Evolutionary conservation across 2,888 invertebrate genomes (phyloP).

Genomic region (Hirudinaria manillensis): DNA sequence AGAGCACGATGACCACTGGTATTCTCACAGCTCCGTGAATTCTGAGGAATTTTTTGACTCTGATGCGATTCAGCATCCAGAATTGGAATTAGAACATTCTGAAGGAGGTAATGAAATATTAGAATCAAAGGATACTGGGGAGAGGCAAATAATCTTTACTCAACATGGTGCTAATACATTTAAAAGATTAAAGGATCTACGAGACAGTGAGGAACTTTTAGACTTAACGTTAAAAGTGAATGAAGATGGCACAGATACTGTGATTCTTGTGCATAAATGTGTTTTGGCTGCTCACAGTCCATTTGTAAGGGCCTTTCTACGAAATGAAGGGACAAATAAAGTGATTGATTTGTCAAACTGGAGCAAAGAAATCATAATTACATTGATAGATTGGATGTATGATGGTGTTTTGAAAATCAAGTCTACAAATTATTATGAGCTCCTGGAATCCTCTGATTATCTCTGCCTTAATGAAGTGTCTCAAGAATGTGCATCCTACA

Average conservation of each 20-base stretch:
- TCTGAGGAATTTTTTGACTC: too few relatives aligned
- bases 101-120: too few relatives aligned
- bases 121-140: too few relatives aligned
- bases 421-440: not conserved
- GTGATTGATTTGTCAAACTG: conserved; percentile 14
- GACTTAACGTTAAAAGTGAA: conserved; percentile 10
- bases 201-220: not conserved
- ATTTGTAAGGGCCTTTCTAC: conserved; percentile 4
- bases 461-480: conserved; percentile 10
- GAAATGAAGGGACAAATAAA: not conserved
- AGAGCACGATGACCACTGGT: too few relatives aligned
- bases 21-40: too few relatives aligned
- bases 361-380: not conserved
- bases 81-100: too few relatives aligned
- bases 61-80: too few relatives aligned
- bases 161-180: not conserved
- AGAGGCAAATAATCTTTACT: too few relatives aligned
- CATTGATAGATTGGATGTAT: conserved; percentile 47
- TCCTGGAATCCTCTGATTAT: conserved; percentile 11
- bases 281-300: conserved; percentile 8
- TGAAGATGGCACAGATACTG: not conserved
- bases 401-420: too few relatives aligned
- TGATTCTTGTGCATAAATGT: conserved; percentile 1
- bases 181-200: not conserved
- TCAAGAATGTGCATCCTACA: conserved; percentile 6